phyloP scores from a whole-genome alignment of 2,113 vertebrate species.

The Malurus elegans region DNA sequence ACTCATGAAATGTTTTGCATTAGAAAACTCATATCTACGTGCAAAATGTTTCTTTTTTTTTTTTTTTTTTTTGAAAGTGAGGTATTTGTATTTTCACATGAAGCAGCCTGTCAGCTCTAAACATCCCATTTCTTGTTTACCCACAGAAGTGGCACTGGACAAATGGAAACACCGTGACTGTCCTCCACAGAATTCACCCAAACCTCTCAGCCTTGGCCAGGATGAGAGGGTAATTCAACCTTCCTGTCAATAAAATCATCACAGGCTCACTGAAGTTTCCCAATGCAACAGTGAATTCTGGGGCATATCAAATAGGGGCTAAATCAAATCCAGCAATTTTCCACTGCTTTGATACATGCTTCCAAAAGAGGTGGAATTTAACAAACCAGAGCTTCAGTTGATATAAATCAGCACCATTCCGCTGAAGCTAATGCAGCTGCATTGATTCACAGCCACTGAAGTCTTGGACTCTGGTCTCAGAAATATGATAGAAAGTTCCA shows the following conservation, averaged over 20 bases:
- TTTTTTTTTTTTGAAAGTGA: neutral
- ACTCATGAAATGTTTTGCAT: neutral
- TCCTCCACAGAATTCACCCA: neutral
- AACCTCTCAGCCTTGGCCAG: neutral
- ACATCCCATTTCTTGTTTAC: neutral
- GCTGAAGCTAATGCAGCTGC: conserved; percentile 1
- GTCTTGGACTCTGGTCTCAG: neutral
- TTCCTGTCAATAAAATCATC: neutral
- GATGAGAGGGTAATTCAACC: neutral
- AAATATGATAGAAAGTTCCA: conserved; percentile 35
- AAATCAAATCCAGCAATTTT: conserved; percentile 29
- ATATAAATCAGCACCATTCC: conserved; percentile 29
- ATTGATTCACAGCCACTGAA: conserved; percentile 31
- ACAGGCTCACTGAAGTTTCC: neutral
- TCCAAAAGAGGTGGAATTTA: conserved; percentile 16
- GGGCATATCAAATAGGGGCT: neutral
- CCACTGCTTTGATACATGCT: neutral
- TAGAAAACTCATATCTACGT: neutral
- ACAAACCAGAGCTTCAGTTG: neutral
- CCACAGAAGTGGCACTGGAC: neutral
- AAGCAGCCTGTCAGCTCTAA: neutral
- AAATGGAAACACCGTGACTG: neutral
- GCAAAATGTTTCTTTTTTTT: neutral
- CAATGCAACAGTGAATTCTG: neutral
- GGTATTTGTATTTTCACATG: neutral